phyloP scores from a whole-genome alignment of 2,113 vertebrate genomes.

The Coreoperca whiteheadi region DNA sequence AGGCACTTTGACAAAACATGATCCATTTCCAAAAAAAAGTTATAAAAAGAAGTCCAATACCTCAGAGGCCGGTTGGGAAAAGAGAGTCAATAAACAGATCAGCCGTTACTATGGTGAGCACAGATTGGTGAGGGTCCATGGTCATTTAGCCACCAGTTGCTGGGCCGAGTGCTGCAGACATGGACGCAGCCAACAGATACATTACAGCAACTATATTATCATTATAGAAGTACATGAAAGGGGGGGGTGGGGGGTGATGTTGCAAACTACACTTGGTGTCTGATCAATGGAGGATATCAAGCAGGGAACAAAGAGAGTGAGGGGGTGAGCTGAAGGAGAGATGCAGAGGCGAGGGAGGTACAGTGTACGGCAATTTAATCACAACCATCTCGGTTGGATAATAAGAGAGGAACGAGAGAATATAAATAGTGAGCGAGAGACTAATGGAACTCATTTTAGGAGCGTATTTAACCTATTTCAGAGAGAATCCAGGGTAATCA shows the following conservation, averaged over 20 bases:
- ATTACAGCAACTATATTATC: constrained; percentile 46
- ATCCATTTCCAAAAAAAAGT: constrained; percentile 55
- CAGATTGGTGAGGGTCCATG: constrained; percentile 38
- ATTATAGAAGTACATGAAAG: constrained; percentile 47
- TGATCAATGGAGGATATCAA: constrained; percentile 61
- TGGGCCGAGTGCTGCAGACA: constrained; percentile 29
- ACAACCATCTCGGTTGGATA: constrained; percentile 72
- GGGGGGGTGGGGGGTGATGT: background rate
- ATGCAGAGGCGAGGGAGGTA: constrained; percentile 48
- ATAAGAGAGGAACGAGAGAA: constrained; percentile 68
- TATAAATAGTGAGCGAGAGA: constrained; percentile 79
- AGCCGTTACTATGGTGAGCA: constrained; percentile 33
- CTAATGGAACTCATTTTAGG: constrained; percentile 82
- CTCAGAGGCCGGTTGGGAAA: background rate
- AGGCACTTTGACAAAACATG: constrained; percentile 24
- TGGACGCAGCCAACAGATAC: constrained; percentile 18
- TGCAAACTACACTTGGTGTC: constrained; percentile 23
- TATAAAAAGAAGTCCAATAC: constrained; percentile 32
- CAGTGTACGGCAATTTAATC: constrained; percentile 74
- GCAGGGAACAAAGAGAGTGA: constrained; percentile 32
- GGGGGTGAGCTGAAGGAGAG: constrained; percentile 28
- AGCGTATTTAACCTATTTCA: constrained; percentile 81
- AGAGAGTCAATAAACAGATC: constrained; percentile 54
- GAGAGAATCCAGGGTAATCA: constrained; percentile 78
- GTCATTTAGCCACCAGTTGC: constrained; percentile 15